Base-by-base conservation (phyloP, 2,113 vertebrate genomes). In the Formicarius rufipectus region DNA sequence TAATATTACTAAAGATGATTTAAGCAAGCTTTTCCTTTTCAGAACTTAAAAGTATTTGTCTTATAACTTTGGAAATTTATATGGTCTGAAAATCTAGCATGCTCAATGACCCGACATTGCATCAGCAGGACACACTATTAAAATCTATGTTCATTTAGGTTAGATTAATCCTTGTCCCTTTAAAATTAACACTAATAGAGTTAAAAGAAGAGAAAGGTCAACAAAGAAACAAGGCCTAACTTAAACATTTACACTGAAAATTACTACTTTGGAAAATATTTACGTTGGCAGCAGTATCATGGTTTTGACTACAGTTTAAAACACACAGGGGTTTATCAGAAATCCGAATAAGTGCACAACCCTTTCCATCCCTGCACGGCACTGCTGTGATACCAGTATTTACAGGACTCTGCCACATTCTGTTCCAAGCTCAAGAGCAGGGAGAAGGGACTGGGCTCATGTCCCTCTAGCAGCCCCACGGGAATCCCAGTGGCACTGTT, bases 241-340 rank as follows among this genome's bases (percentile, higher is more conserved):
- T 85, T 95, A 86, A 95, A 96, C 37, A 95, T 95, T 95, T 90
- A 96, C 62, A 74, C 47, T 94, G 37, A 91, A 96, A 97, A 96
- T 53, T 62, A 84, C 56, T 93, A 56, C 69, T 95, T 77, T 82
- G 77, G 91, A 93, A 96, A 96, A 89, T 96, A 90, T 95, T 97
- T 96, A 35, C 27, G 22, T 94, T 97, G 90, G 91, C 87, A 69
- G 53, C 80, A 74, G 33, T 24, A 28, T 68, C 56, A 59, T 3
- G 39, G 91, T 83, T 96, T 95, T 96, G 64, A 89, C 39, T 28
- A 63, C 5, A 3, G 27, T 27, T 91, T 75, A 89, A 92, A 81
- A 45, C 27, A 39, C 60, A 28, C 30, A 7, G 33, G 77, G 77
- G 68, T 58, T 95, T 86, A 94, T 96, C 90, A 94, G 81, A 76